Conservation (phyloP, 2,797 vertebrate species). For the Xenentodon cancila region DNA sequence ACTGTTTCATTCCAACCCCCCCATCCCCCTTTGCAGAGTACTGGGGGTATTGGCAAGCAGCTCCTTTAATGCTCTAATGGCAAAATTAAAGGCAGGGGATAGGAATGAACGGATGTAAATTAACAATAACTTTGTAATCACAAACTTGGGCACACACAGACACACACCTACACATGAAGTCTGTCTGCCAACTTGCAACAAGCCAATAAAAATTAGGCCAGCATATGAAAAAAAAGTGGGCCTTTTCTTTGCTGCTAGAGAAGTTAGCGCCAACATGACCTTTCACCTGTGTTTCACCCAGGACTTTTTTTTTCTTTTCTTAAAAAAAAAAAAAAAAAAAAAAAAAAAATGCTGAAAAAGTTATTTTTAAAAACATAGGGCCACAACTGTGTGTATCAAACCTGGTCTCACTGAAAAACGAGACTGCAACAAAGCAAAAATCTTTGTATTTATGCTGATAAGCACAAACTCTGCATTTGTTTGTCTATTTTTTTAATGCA, state of each 20-base stretch:
- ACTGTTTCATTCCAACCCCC: constrained; percentile 79
- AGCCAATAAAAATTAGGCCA: constrained; percentile 35
- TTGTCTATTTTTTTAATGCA: too few species aligned
- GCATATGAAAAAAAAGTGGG: constrained; percentile 47
- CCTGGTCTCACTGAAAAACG: too few species aligned
- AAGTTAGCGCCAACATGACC: constrained; percentile 1
- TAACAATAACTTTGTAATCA: constrained; percentile 71
- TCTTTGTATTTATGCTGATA: too few species aligned
- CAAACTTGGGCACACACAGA: constrained; percentile 22
- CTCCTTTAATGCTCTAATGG: constrained; percentile 70
- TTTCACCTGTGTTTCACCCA: neutral
- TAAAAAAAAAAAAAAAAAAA: neutral
- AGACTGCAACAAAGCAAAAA: too few species aligned
- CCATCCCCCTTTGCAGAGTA: constrained; percentile 63
- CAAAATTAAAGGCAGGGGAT: constrained; percentile 77
- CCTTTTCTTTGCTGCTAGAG: constrained; percentile 34
- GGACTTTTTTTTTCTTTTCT: neutral
- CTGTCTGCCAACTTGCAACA: constrained; percentile 32
- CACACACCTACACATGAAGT: constrained; percentile 36
- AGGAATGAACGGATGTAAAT: constrained; percentile 76
- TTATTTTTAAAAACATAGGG: too few species aligned
- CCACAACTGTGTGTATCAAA: too few species aligned
- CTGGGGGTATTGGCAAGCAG: constrained; percentile 68
- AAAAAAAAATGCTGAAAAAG: too few species aligned
- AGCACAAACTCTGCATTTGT: too few species aligned